Evolutionary conservation across 2,888 invertebrate genomes (phyloP), one percentile per base, ranked within the genome.

Genomic region (Heliconius ethilla): DNA sequence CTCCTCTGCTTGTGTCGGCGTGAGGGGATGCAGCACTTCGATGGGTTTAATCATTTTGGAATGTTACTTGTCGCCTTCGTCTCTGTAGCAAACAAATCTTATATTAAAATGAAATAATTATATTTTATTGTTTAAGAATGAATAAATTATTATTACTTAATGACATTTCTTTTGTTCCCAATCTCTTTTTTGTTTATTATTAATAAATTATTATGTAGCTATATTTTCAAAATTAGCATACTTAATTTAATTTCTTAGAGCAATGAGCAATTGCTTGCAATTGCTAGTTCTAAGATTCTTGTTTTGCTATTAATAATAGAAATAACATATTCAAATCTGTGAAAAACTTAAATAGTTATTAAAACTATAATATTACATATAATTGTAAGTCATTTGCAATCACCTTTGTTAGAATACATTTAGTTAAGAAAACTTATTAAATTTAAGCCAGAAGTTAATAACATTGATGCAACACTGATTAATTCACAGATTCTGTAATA

Each of bases 31-130:
- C 73, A 76, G 82, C 80, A 79, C 82, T 81, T 82, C 82, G 76
- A 76, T 78, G 73, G 80, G 82, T 77, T 81, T 85, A 87, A 81
- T 93, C 92, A 93, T 93, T 93, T 93, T 91, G 93, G 92, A 92
- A 93, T 92, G 92, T 92, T 93, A 92, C 91, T 89, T 86, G 92
- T 85, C 81, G 92, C 92, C 93, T 93, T 93, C 92, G 91, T 91
- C 88, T 93, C 93, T 93, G 93, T 86, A 86, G 91, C 92, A 93
- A 92, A 93, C 90, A 93, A 92, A 92, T 63, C 11, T 74, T 37
- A 74, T 67, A 67, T 77, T 67, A 73, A 67, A 59, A 73, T 77
- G 62, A 77, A 77, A 55, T 63, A 25, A 40, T 63, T 62, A 40
- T 33, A 72, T 70, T 13, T 70, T 33, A 33, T 25, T 25, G 2